Percentiles rank a stretch among this genome's conserved stretches.
Conservation (phyloP, 1,140 invertebrate genomes). For the Neotoxoptera formosana region DNA sequence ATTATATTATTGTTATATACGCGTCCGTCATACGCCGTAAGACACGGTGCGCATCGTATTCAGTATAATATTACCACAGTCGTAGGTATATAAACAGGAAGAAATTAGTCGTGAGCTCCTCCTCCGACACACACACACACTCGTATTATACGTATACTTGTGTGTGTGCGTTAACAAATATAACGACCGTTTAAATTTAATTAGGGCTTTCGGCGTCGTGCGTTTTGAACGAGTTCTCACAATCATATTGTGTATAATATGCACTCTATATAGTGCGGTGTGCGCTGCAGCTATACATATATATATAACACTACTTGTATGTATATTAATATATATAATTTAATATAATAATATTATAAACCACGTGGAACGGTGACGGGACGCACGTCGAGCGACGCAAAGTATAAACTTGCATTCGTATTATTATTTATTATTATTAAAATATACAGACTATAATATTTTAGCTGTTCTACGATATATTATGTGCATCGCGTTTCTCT, state of each 20-base stretch:
- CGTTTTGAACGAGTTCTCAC: constrained; percentile 39
- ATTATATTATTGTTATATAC: neutral
- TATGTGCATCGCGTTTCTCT: no score
- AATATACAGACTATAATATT: neutral
- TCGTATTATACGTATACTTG: neutral
- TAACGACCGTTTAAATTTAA: constrained; percentile 39
- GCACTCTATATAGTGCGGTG: neutral
- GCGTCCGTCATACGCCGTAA: neutral
- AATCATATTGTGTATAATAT: constrained; percentile 9
- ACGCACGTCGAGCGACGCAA: neutral
- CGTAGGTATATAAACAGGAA: no score
- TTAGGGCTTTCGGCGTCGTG: neutral
- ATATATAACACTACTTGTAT: no score
- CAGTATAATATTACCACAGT: neutral
- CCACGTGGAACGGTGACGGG: neutral
- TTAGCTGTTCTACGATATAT: no score
- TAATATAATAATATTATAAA: neutral
- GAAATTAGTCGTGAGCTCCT: constrained; percentile 3
- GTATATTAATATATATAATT: neutral
- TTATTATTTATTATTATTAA: neutral
- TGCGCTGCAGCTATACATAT: neutral
- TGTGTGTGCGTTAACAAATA: neutral
- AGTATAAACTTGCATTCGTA: neutral
- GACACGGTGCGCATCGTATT: neutral
- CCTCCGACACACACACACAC: neutral